Evolutionary conservation across 2,888 invertebrate genomes (phyloP), one percentile per base, ranked within the genome.

Genomic region (Hirtodrosophila confusa): DNA sequence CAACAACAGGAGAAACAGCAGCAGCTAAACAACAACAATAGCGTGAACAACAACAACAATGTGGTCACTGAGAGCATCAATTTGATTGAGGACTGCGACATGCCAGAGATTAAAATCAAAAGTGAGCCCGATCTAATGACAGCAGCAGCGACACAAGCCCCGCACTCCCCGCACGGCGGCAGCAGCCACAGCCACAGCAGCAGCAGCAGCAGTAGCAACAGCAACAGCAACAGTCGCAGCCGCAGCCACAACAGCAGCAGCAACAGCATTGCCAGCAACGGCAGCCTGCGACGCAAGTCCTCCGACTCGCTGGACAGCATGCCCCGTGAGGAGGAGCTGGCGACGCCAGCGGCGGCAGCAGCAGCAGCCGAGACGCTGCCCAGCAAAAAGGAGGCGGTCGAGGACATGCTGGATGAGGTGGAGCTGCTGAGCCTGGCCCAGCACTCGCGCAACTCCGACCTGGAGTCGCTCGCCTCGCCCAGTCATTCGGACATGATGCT

Each of bases 381-480:
- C 7, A 89, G 88, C 45, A 91, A 91, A 56, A 91, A 91, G 51
- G 91, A 91, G 55, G 78, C 88, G 24, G 80, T 78, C 9, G 91
- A 91, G 12, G 91, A 91, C 35, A 87, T 90, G 48, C 74, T 91
- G 4, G 90, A 91, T 49, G 91, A 91, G 64, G 91, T 90, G 27
- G 91, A 91, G 55, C 82, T 91, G 39, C 76, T 91, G 82, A 90
- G 89, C n/a, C 67, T 92, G 35, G 36, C 37, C 10, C 56, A 58
- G 7, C 75, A 90, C 53, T 90, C 91, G 4, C 88, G 90, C 6
- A 83, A 79, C 43, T 91, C 91, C 4, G 91, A 91, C 65, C 72
- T 91, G 37, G 92, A 93, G 77, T 93, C 95, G 69, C 91, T 94
- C 64, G 94, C 94, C 8, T 93, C 93, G 62, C 91, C 92, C 71